Evolutionary conservation across 1,140 invertebrate species (phyloP), one percentile per base, ranked within the genome.

Genomic region (Cotesia glomerata): DNA sequence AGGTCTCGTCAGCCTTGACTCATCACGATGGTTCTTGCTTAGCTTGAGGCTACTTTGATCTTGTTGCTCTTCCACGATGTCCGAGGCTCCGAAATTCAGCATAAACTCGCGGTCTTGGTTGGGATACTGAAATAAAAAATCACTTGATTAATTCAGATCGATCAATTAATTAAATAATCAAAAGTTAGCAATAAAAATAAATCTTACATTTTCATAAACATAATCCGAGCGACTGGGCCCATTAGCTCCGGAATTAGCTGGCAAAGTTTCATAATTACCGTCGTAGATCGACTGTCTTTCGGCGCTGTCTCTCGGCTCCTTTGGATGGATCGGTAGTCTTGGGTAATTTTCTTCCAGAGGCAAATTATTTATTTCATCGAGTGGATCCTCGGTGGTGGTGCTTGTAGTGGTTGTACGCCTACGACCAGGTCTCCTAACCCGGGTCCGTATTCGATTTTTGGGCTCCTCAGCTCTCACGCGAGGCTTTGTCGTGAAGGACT

Each of bases 341-440:
- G 84, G 83, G 54, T 86, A 85, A 69, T 86, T 86, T 64, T 86
- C 85, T 39, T 86, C 83, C 5, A 83, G n/a, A 0, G 82, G 84
- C 0, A 87, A 64, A 69, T 86, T 85, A 54, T 86, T 86, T 58
- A 82, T 80, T n/a, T 78, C 78, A 1, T 86, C 84, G 4, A 80
- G 36, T 0, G 75, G 63, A 11, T 78, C 71, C 69, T 85, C 81
- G 0, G 84, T 84, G 0, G 79, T 85, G 3, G 78, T 83, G 1
- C 82, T 82, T 3, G 76, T 74, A 13, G 77, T 82, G 5, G 78
- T 80, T 0, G 75, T 73, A 0, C 79, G 80, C 66, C 77, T 78
- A 14, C 77, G 81, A 4, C 77, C 77, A 1, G 83, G 84, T 74
- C 84, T 71, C 67, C 82, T 79, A 8, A 72, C 70, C 5, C 80